Percentiles rank a stretch among this genome's conserved stretches.
Evolutionary conservation across 2,888 invertebrate species (phyloP).

Genomic region (Drosophila birchii): DNA sequence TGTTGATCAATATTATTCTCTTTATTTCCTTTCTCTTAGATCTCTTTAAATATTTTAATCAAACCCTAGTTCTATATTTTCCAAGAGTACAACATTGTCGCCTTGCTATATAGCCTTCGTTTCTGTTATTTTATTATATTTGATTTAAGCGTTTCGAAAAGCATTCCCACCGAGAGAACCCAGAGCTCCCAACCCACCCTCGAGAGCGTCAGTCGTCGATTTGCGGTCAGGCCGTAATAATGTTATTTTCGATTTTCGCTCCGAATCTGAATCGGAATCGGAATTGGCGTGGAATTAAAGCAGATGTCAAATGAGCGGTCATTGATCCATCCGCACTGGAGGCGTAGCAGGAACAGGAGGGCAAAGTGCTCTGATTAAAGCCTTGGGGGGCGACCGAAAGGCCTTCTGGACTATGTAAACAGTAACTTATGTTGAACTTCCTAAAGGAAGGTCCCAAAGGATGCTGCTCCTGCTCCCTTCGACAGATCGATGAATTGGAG

Average conservation of each 20-base stretch:
- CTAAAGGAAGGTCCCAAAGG: conserved; percentile 47
- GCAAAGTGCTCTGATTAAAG: conserved; percentile 64
- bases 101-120: not conserved
- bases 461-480: conserved; percentile 4
- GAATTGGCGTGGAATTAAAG: conserved; percentile 57
- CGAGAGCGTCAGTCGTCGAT: conserved; percentile 28
- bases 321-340: conserved; percentile 56
- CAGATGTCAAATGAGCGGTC: conserved; percentile 66
- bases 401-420: conserved; percentile 53
- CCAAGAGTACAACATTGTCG: not conserved
- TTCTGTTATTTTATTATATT: conserved; percentile 65
- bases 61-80: too few relatives aligned
- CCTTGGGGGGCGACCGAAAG: conserved; percentile 36
- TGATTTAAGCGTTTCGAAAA: conserved; percentile 65
- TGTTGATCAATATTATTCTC: too few relatives aligned
- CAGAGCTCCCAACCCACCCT: conserved; percentile 7
- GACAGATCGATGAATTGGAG: conserved; percentile 18
- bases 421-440: conserved; percentile 54
- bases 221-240: conserved; percentile 57
- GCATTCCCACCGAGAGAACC: conserved; percentile 3
- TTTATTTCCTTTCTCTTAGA: too few relatives aligned
- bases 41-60: too few relatives aligned
- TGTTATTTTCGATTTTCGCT: conserved; percentile 40
- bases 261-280: conserved; percentile 54
- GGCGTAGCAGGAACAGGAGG: not conserved